Evolutionary conservation across 2,113 vertebrate genomes (phyloP).

Genomic region (Cichladusa arquata): DNA sequence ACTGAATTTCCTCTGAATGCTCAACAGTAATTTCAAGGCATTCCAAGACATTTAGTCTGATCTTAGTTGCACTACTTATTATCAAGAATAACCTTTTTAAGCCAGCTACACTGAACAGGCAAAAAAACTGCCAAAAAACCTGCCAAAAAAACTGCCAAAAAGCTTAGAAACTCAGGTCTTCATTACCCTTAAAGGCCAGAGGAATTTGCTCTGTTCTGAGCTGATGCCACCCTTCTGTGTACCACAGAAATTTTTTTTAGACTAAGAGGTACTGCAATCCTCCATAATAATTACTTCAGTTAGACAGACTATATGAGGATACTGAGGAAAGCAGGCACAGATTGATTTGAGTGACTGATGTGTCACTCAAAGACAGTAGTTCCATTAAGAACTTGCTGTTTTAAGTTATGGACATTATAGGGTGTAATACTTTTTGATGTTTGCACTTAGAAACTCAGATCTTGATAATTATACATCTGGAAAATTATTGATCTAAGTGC

Average conservation of each 20-base stretch:
- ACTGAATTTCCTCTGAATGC: neutral
- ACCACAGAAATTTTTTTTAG: neutral
- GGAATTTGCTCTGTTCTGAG: neutral
- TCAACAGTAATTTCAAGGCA: neutral
- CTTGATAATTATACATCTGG: neutral
- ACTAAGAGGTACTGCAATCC: neutral
- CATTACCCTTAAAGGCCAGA: neutral
- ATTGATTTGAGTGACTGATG: neutral
- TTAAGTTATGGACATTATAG: neutral
- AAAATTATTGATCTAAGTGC: neutral
- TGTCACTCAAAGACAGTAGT: no score
- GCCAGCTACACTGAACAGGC: neutral
- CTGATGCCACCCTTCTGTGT: rapidly evolving
- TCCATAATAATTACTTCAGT: neutral
- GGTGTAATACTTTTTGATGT: neutral
- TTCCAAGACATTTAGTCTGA: neutral
- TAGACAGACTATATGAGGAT: neutral
- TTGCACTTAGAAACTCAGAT: neutral
- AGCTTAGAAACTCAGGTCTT: neutral
- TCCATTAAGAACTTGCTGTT: neutral
- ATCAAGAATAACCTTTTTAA: neutral
- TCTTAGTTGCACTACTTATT: neutral
- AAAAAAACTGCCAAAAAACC: no score
- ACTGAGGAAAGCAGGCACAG: neutral
- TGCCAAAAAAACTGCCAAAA: neutral